phyloP scores from a whole-genome alignment of 2,113 vertebrate genomes.

The Accipiter cooperii region DNA sequence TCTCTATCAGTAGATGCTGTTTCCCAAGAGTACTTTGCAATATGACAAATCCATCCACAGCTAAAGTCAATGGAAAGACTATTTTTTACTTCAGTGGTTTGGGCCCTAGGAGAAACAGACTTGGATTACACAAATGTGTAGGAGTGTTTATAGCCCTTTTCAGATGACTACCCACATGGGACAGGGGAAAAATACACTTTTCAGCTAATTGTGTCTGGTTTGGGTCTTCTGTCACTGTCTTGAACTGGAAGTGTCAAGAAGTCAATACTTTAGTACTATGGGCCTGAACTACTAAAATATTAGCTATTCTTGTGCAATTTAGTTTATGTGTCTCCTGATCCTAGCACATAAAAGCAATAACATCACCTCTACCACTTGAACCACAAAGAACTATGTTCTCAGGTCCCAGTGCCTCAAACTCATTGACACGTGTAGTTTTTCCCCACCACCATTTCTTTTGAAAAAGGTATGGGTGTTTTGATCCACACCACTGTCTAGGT shows the following conservation, averaged over 20 bases:
- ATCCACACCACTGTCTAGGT: neutral
- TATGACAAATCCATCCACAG: neutral
- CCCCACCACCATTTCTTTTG: neutral
- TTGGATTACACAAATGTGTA: neutral
- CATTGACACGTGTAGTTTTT: neutral
- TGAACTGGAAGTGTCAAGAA: neutral
- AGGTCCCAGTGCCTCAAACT: neutral
- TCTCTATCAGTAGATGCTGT: neutral
- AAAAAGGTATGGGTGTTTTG: neutral
- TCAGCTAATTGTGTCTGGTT: neutral
- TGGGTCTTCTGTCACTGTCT: neutral
- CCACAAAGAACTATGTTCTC: neutral
- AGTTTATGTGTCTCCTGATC: neutral
- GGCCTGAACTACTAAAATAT: neutral
- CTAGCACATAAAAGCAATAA: neutral
- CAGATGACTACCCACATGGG: neutral
- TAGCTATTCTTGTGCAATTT: neutral
- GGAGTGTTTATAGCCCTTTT: neutral
- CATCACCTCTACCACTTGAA: neutral
- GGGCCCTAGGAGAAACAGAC: neutral
- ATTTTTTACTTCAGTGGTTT: neutral
- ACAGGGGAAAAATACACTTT: neutral
- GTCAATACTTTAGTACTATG: neutral
- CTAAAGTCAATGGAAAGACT: neutral
- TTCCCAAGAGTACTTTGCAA: neutral